Percentiles rank a stretch among this genome's conserved stretches.
These are phyloP conservation scores for Xestia sexstrigata DNA, from an alignment of 2,888 invertebrate species.

Conservation along the genomic window DNA sequence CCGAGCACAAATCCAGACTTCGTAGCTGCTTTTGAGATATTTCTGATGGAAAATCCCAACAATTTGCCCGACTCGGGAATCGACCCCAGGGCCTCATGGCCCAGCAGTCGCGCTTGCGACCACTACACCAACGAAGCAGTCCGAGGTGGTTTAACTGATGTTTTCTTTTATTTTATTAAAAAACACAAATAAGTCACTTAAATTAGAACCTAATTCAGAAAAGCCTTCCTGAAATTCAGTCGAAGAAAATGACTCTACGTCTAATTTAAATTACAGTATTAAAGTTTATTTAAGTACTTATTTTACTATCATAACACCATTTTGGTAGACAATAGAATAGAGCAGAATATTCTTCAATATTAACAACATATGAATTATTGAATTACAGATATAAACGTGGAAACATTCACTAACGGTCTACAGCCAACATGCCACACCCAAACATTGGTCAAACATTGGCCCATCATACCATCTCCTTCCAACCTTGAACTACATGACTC, in stretches of 20 bases:
- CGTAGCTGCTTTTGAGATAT: too few relatives aligned
- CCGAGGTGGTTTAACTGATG: too few relatives aligned
- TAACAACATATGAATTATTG: background rate
- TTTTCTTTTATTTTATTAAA: background rate
- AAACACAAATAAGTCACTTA: background rate
- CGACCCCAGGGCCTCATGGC: background rate
- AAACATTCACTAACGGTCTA: background rate
- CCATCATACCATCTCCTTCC: background rate
- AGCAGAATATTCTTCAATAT: background rate
- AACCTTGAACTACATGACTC: slow-evolving; percentile 41
- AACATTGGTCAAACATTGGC: slow-evolving; percentile 25
- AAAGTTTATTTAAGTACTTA: too few relatives aligned
- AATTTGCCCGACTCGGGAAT: too few relatives aligned
- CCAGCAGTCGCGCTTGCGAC: too few relatives aligned
- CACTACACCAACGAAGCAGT: too few relatives aligned
- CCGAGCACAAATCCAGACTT: too few relatives aligned
- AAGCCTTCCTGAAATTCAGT: background rate
- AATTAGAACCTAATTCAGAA: background rate
- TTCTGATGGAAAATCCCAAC: too few relatives aligned
- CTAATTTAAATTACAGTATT: background rate
- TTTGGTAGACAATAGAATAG: background rate
- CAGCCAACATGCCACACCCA: slow-evolving; percentile 17
- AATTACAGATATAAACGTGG: background rate
- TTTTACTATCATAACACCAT: background rate
- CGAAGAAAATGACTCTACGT: background rate